Evolutionary conservation across 2,797 vertebrate genomes (phyloP).

Genomic region (Lutjanus argentimaculatus): DNA sequence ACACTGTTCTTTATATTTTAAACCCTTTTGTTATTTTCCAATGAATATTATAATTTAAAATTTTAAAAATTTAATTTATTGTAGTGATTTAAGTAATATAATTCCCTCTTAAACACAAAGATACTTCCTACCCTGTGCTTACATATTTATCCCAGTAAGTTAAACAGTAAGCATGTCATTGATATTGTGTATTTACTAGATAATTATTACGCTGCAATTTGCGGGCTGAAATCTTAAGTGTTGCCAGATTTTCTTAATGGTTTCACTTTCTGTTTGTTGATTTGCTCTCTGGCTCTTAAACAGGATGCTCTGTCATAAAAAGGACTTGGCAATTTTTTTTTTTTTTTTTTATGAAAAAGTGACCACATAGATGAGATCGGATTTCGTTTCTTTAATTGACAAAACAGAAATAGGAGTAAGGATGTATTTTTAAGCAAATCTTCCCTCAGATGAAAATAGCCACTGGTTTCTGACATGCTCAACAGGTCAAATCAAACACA

Average conservation of each 20-base stretch:
- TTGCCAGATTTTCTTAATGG: conserved; percentile 14
- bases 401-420: conserved; percentile 26
- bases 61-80: too few species aligned
- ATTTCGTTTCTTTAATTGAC: conserved; percentile 24
- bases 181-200: background rate
- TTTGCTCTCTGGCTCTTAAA: conserved; percentile 53
- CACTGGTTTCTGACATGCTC: conserved; percentile 21
- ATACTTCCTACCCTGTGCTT: background rate
- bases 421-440: conserved; percentile 28
- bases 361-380: conserved; percentile 6
- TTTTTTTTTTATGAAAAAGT: conserved; percentile 9
- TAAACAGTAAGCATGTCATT: conserved; percentile 20
- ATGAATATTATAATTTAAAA: too few species aligned
- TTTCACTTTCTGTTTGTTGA: conserved; percentile 45
- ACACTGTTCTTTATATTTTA: background rate
- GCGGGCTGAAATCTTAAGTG: conserved; percentile 35
- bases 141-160: conserved; percentile 11
- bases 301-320: conserved; percentile 28
- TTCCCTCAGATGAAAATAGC: background rate
- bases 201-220: conserved; percentile 23
- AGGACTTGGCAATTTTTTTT: conserved; percentile 50
- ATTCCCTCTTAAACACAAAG: background rate
- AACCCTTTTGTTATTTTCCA: too few species aligned
- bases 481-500: conserved; percentile 20
- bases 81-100: background rate